Evolutionary conservation across 2,888 invertebrate genomes (phyloP).

Genomic region (Crematogaster levior): DNA sequence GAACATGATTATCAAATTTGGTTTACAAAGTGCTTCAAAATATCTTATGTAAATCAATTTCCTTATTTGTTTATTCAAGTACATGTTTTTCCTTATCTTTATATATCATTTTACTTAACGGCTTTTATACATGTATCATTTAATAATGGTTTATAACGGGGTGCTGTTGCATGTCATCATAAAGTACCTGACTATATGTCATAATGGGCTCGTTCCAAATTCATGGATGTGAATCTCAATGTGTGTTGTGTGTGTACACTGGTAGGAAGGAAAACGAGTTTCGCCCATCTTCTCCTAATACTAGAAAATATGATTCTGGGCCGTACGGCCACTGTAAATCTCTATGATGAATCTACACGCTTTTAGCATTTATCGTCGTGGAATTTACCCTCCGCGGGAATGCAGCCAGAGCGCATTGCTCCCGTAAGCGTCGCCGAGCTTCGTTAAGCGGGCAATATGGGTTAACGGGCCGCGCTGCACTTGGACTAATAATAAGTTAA

Average conservation of each 20-base stretch:
- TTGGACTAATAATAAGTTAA: slow-evolving; percentile 54
- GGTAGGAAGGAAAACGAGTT: slow-evolving; percentile 49
- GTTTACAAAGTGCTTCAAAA: neutral
- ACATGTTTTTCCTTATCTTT: slow-evolving; percentile 40
- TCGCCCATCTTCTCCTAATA: slow-evolving; percentile 42
- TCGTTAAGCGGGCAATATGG: slow-evolving; percentile 45
- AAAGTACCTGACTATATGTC: slow-evolving; percentile 58
- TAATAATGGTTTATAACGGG: slow-evolving; percentile 22
- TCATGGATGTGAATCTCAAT: slow-evolving; percentile 14
- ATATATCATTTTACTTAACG: slow-evolving; percentile 33
- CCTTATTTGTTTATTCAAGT: neutral
- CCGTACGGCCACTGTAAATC: slow-evolving; percentile 59
- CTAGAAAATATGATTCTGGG: slow-evolving; percentile 62
- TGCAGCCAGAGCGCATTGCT: slow-evolving; percentile 59
- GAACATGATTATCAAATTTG: neutral
- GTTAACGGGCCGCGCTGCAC: slow-evolving; percentile 45
- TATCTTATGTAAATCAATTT: neutral
- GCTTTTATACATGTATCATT: slow-evolving; percentile 50
- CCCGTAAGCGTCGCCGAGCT: slow-evolving; percentile 40
- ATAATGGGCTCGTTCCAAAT: slow-evolving; percentile 58
- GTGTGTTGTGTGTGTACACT: slow-evolving; percentile 31
- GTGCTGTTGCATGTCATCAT: slow-evolving; percentile 62
- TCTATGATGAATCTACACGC: slow-evolving; percentile 52
- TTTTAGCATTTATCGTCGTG: slow-evolving; percentile 61
- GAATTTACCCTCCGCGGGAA: slow-evolving; percentile 59